Conservation (phyloP, 2,797 vertebrate genomes). For the Galagoides demidoff region DNA sequence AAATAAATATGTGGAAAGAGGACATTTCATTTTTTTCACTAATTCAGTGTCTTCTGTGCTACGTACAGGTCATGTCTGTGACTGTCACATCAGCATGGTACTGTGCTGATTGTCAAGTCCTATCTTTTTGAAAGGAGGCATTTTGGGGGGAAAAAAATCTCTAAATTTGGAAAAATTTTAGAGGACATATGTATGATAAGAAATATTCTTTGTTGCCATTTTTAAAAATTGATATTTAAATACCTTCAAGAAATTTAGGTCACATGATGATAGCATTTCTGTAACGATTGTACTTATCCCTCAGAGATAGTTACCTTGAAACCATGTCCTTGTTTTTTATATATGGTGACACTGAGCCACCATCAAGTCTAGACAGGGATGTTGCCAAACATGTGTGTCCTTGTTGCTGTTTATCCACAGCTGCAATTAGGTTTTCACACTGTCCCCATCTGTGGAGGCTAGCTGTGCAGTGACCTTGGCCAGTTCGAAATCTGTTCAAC, state of each 20-base stretch:
- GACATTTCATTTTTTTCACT: neutral
- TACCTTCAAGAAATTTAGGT: neutral
- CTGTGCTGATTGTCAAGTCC: neutral
- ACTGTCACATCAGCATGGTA: neutral
- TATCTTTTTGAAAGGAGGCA: slow-evolving; percentile 1
- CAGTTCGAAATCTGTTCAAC: slow-evolving; percentile 66
- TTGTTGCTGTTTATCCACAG: slow-evolving; percentile 73
- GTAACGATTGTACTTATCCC: neutral
- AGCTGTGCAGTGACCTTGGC: slow-evolving; percentile 74
- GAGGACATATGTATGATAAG: neutral
- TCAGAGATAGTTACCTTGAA: slow-evolving; percentile 60
- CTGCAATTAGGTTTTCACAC: slow-evolving; percentile 77
- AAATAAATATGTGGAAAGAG: slow-evolving; percentile 15
- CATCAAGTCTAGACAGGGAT: slow-evolving; percentile 61
- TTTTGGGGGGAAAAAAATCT: neutral
- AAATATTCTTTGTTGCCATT: neutral
- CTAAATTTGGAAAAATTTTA: neutral
- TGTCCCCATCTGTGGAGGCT: slow-evolving; percentile 72
- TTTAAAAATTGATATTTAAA: neutral
- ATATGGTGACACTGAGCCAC: slow-evolving; percentile 25
- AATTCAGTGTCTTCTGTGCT: neutral
- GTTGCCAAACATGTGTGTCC: slow-evolving; percentile 68
- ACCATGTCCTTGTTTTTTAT: slow-evolving; percentile 55
- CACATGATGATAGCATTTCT: neutral
- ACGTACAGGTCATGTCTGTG: neutral